These are phyloP conservation scores for Oryzaephilus surinamensis DNA, from an alignment of 1,140 invertebrate species.

Conservation along the genomic window DNA sequence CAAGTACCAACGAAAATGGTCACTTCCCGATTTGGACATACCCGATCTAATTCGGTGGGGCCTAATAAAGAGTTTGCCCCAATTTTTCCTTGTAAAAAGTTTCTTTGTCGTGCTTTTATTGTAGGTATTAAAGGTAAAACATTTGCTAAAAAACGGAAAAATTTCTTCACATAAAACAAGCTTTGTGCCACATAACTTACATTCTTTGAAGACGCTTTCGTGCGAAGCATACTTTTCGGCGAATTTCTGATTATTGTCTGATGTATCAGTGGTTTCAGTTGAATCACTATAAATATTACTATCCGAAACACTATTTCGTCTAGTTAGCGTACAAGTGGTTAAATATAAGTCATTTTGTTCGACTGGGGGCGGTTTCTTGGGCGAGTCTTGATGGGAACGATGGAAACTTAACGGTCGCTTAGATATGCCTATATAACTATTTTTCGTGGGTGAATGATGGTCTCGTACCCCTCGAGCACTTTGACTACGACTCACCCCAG, in stretches of 20 bases:
- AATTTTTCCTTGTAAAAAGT: conserved; percentile 67
- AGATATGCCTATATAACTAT: conserved; percentile 24
- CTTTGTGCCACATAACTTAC: conserved; percentile 3
- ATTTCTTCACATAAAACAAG: not conserved
- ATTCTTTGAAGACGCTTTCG: conserved; percentile 31
- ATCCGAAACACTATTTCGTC: conserved; percentile 30
- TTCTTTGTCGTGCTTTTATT: conserved; percentile 66
- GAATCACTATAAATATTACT: conserved; percentile 15
- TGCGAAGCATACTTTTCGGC: conserved; percentile 30
- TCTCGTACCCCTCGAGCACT: conserved; percentile 25
- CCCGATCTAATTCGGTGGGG: conserved; percentile 69
- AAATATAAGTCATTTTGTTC: not conserved
- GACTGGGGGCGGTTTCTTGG: conserved; percentile 12
- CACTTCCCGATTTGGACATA: conserved; percentile 73
- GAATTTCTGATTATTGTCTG: conserved; percentile 17
- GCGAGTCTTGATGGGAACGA: conserved; percentile 14
- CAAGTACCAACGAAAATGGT: conserved; percentile 86
- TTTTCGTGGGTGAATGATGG: conserved; percentile 19
- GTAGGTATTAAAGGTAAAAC: conserved; percentile 69
- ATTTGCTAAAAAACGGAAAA: conserved; percentile 51
- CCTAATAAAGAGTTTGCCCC: conserved; percentile 72
- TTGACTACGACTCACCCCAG: conserved; percentile 25
- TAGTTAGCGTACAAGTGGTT: conserved; percentile 10
- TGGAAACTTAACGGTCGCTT: conserved; percentile 32
- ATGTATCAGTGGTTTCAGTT: not conserved